Evolutionary conservation across 2,797 vertebrate genomes (phyloP), one percentile per base, ranked within the genome.

Genomic region (Tauraco hartlaubi): DNA sequence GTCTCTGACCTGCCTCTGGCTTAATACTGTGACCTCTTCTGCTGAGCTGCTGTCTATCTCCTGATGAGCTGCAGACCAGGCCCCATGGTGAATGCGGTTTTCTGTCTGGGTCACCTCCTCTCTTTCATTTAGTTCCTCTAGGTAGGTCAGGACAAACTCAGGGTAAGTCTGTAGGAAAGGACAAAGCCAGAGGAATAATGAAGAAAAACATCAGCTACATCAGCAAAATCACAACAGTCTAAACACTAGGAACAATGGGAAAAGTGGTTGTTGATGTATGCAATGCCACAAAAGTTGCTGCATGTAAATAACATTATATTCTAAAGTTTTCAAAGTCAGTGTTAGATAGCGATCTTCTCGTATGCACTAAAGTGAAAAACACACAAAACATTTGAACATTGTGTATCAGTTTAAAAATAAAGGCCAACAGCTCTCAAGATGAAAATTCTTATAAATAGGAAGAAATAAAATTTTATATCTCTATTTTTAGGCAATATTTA

Each of bases 71-170:
- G 89, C 74, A 91, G 95, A 84, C 96, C 94, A 95, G 93, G 93
- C 54, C 73, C 89, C 92, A 67, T 94, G 95, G 91, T 97, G 92
- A 93, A 96, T 90, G 59, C 58, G 2, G 88, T 91, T 87, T 86
- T 97, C 96, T 89, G 82, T 96, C 95, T 97, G 98, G 95, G 94
- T 97, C 97, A 97, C 91, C 94, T 98, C 97, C 92, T 95, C 96
- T 85, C 86, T 96, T 91, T 92, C 86, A 87, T 96, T 96, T 94
- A 98, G 96, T 46, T 98, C 97, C 96, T 98, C 97, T 94, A 98
- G 95, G 97, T 98, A 98, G 96, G 98, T 98, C 97, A 98, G 95
- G 85, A 98, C 94, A 97, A 98, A 98, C 95, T 97, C 96, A 93
- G 97, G 97, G 83, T 97, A 94, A 94, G 97, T 98, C 98, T 98